Conservation (phyloP, 1,140 invertebrate genomes). For the Spodoptera frugiperda region DNA sequence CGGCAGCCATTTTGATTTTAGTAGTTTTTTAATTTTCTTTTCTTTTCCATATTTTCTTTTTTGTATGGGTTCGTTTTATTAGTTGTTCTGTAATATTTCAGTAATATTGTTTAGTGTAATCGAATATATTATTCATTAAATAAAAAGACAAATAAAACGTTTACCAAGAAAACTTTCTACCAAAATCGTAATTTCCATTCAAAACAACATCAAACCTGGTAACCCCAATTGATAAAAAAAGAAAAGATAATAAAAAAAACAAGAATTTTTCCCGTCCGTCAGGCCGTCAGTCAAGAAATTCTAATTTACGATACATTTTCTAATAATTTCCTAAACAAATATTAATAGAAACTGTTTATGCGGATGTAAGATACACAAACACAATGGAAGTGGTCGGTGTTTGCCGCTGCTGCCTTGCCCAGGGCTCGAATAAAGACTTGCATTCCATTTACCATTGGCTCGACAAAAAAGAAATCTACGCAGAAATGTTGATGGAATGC, state of each 20-base stretch:
- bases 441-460: slow-evolving; percentile 56
- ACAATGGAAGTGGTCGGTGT: slow-evolving; percentile 61
- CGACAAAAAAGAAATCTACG: slow-evolving; percentile 72
- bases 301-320: slow-evolving; percentile 5
- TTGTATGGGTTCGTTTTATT: too few species aligned
- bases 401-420: slow-evolving; percentile 74
- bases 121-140: too few species aligned
- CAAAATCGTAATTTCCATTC: too few species aligned
- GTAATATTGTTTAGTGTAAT: too few species aligned
- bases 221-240: background rate
- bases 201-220: background rate
- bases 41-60: too few species aligned
- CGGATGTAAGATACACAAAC: background rate
- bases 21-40: slow-evolving; percentile 6
- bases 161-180: too few species aligned
- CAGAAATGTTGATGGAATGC: slow-evolving; percentile 75
- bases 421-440: slow-evolving; percentile 68
- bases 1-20: slow-evolving; percentile 58
- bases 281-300: background rate
- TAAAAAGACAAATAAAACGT: too few species aligned
- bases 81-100: too few species aligned
- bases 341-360: background rate
- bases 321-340: background rate
- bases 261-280: slow-evolving; percentile 12
- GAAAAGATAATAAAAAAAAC: background rate